These are phyloP conservation scores for Rhodophaea formosa DNA, from an alignment of 2,888 invertebrate species.

Conservation along the genomic window DNA sequence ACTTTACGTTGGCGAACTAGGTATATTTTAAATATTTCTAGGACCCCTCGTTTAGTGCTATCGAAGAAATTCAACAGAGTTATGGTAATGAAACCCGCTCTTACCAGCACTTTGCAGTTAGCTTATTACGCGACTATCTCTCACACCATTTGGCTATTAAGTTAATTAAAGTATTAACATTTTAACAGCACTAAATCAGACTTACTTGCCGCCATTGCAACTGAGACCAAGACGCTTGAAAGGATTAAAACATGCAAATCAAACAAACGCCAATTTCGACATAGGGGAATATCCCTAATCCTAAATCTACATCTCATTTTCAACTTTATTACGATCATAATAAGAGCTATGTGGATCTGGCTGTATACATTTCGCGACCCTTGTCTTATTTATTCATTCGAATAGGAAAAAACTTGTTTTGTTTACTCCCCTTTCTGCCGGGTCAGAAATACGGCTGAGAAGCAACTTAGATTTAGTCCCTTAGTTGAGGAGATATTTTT, in stretches of 20 bases:
- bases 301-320: conserved; percentile 14
- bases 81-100: neutral
- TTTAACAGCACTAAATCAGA: conserved; percentile 12
- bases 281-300: conserved; percentile 61
- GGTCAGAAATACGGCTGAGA: conserved; percentile 51
- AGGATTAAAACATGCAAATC: conserved; percentile 81
- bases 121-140: neutral
- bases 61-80: neutral
- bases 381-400: conserved; percentile 79
- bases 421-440: conserved; percentile 60
- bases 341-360: conserved; percentile 23
- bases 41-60: neutral
- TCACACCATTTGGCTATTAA: conserved; percentile 4
- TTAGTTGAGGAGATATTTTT: conserved; percentile 54
- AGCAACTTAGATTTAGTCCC: conserved; percentile 60
- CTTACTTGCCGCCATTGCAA: conserved; percentile 35
- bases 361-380: conserved; percentile 49
- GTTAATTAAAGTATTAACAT: conserved; percentile 6
- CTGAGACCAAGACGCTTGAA: conserved; percentile 59
- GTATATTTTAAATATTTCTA: no score
- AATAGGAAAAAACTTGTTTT: conserved; percentile 75
- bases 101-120: neutral
- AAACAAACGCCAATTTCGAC: conserved; percentile 65
- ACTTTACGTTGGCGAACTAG: no score
- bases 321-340: conserved; percentile 17